Evolutionary conservation across 2,113 vertebrate species (phyloP).

Genomic region (Brachyhypopomus occidentalis): DNA sequence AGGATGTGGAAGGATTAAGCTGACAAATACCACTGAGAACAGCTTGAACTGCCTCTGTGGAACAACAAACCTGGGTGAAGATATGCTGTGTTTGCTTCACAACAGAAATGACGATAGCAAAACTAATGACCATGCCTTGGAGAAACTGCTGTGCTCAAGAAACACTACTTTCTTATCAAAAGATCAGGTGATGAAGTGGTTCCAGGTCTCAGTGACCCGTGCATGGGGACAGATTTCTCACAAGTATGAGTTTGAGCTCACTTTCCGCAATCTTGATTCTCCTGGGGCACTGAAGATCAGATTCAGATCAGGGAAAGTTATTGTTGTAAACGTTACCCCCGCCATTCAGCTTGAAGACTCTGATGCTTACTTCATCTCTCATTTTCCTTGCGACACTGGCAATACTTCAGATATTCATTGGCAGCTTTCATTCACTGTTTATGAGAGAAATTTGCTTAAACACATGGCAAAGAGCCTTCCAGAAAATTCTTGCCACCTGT

Average conservation of each 20-base stretch:
- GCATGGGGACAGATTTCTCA: slow-evolving; percentile 90
- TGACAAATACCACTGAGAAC: slow-evolving; percentile 68
- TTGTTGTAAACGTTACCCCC: slow-evolving; percentile 85
- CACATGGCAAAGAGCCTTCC: slow-evolving; percentile 81
- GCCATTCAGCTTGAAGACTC: slow-evolving; percentile 85
- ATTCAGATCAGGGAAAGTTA: slow-evolving; percentile 85
- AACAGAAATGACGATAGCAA: slow-evolving; percentile 55
- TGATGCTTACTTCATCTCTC: slow-evolving; percentile 85
- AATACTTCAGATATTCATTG: slow-evolving; percentile 78
- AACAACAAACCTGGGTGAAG: slow-evolving; percentile 84
- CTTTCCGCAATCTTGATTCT: slow-evolving; percentile 83
- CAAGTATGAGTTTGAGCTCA: slow-evolving; percentile 93
- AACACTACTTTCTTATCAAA: slow-evolving; percentile 78
- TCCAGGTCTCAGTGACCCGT: slow-evolving; percentile 88
- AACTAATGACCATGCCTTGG: slow-evolving; percentile 58
- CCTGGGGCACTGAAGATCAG: slow-evolving; percentile 89
- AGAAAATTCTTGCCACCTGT: slow-evolving; percentile 84
- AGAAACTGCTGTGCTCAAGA: slow-evolving; percentile 80
- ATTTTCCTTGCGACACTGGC: slow-evolving; percentile 74
- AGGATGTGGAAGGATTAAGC: slow-evolving; percentile 84
- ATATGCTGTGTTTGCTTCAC: slow-evolving; percentile 92
- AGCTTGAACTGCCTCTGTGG: slow-evolving; percentile 79
- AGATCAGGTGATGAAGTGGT: slow-evolving; percentile 92
- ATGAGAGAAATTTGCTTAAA: slow-evolving; percentile 88
- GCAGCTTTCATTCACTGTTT: slow-evolving; percentile 87